phyloP scores from a whole-genome alignment of 37 sponge, comb jelly and placozoan genomes.

The Axinella damicornis region DNA sequence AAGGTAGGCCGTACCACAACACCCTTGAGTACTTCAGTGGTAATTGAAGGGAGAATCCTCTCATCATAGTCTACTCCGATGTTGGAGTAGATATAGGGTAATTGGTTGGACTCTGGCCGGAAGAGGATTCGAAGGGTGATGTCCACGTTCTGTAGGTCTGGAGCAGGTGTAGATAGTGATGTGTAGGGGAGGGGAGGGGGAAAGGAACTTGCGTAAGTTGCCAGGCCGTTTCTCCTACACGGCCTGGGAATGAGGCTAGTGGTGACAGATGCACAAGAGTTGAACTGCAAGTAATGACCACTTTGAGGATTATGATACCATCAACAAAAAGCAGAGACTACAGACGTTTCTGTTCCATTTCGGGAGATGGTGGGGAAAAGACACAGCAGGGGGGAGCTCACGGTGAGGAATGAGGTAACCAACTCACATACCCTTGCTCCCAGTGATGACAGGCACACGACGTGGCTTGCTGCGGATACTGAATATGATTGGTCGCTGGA shows the following conservation, averaged over 20 bases:
- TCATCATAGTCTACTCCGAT: conserved; percentile 92
- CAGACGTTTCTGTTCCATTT: too few species aligned
- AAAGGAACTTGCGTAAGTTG: too few species aligned
- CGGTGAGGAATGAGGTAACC: too few species aligned
- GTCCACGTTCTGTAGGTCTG: conserved; percentile 96
- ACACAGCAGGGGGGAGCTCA: too few species aligned
- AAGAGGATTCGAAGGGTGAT: conserved; percentile 96
- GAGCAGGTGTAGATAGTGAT: background rate
- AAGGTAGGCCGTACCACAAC: conserved; percentile 94
- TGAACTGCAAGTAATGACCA: too few species aligned
- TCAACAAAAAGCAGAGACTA: too few species aligned
- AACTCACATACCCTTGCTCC: conserved; percentile 82
- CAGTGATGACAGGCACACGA: conserved; percentile 88
- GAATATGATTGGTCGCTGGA: conserved; percentile 92
- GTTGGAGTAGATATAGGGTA: conserved; percentile 91
- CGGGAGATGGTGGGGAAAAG: too few species aligned
- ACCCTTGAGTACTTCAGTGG: conserved; percentile 93
- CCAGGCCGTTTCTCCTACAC: too few species aligned
- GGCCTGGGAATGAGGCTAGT: too few species aligned
- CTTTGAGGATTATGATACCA: too few species aligned
- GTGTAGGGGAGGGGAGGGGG: too few species aligned
- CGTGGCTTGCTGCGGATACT: conserved; percentile 92
- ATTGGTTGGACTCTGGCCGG: conserved; percentile 73
- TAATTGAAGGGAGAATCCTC: conserved; percentile 92
- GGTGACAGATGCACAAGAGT: too few species aligned